Evolutionary conservation across 2,888 invertebrate species (phyloP).

Genomic region (Hofmannophila pseudospretella): DNA sequence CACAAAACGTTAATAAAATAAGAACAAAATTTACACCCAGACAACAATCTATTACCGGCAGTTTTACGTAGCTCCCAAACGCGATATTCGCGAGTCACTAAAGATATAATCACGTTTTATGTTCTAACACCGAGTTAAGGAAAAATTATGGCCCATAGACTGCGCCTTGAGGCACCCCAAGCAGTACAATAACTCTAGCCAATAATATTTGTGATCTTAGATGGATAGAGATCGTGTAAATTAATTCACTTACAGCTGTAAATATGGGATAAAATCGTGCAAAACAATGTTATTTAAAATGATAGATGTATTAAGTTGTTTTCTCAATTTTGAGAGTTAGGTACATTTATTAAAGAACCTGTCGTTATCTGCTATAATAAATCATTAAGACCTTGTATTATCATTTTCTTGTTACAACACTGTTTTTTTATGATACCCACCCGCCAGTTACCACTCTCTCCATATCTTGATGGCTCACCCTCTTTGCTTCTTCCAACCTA

Average conservation of each 20-base stretch:
- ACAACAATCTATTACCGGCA: constrained; percentile 64
- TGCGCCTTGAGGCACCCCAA: constrained; percentile 67
- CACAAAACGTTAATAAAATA: constrained; percentile 48
- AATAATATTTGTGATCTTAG: constrained; percentile 66
- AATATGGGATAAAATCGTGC: not conserved
- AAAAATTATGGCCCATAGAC: constrained; percentile 70
- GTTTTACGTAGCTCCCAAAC: constrained; percentile 49
- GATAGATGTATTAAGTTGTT: too few species aligned
- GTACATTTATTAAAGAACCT: too few species aligned
- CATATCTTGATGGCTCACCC: constrained; percentile 55
- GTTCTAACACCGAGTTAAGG: constrained; percentile 73
- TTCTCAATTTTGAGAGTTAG: too few species aligned
- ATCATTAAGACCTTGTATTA: constrained; percentile 10
- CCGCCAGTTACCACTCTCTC: constrained; percentile 70
- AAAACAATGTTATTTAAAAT: too few species aligned
- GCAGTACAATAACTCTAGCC: constrained; percentile 57
- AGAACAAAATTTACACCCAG: constrained; percentile 51
- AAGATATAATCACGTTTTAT: constrained; percentile 74
- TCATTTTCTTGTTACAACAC: constrained; percentile 19
- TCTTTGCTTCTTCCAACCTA: constrained; percentile 70
- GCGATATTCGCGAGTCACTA: constrained; percentile 64
- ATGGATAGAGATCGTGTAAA: constrained; percentile 49
- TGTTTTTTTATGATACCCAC: constrained; percentile 60
- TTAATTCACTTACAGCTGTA: constrained; percentile 43
- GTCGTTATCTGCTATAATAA: constrained; percentile 9